Evolutionary conservation across 2,888 invertebrate species (phyloP).

Genomic region (Amphiduros pacificus): DNA sequence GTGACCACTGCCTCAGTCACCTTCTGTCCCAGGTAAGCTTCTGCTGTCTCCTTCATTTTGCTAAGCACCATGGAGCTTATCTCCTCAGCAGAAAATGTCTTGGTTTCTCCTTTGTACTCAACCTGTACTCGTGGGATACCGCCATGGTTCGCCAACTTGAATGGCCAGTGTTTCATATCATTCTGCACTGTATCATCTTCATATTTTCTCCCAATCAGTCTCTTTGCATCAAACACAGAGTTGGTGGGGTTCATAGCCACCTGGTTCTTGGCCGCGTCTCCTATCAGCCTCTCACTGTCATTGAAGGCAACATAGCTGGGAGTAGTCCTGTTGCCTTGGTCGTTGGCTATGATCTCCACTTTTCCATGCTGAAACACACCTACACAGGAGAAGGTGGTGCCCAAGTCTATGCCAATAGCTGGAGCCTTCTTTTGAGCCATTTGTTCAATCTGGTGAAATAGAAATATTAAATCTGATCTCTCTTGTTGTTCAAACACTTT

Average conservation of each 20-base stretch:
- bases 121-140: slow-evolving; percentile 53
- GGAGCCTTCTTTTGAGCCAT: too few relatives aligned
- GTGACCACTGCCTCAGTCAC: slow-evolving; percentile 51
- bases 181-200: slow-evolving; percentile 30
- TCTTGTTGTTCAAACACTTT: too few relatives aligned
- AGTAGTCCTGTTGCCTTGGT: slow-evolving; percentile 70
- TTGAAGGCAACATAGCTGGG: slow-evolving; percentile 73
- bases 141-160: slow-evolving; percentile 28
- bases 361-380: slow-evolving; percentile 59
- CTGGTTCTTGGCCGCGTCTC: slow-evolving; percentile 60
- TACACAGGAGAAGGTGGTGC: slow-evolving; percentile 74
- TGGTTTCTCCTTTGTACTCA: slow-evolving; percentile 70
- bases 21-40: slow-evolving; percentile 67
- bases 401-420: slow-evolving; percentile 82
- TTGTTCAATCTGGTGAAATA: too few relatives aligned
- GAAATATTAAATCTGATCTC: too few relatives aligned
- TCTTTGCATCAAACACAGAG: slow-evolving; percentile 32
- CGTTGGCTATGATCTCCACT: slow-evolving; percentile 62
- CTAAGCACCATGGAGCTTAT: slow-evolving; percentile 87
- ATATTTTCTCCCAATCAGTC: slow-evolving; percentile 33
- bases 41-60: slow-evolving; percentile 76
- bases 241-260: slow-evolving; percentile 37
- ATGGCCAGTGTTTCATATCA: slow-evolving; percentile 38
- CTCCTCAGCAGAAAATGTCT: slow-evolving; percentile 86
- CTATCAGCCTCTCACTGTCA: slow-evolving; percentile 59